A percentile compares a stretch with the other conserved stretches of the same genome.
Evolutionary conservation across 1,140 invertebrate genomes (phyloP).

Genomic region (Batillaria attramentaria): DNA sequence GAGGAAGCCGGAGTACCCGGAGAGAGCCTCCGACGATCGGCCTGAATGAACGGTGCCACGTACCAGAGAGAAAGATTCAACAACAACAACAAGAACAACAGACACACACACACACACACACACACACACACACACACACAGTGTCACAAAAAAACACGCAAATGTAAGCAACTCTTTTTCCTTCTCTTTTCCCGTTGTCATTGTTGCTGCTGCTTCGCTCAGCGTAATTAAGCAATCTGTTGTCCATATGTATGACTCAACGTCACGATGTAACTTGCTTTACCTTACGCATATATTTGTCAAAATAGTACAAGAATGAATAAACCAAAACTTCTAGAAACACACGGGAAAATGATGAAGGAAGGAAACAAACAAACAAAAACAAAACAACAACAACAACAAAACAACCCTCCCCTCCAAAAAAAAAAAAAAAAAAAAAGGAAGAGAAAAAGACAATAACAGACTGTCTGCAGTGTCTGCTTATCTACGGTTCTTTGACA

Average conservation of each 20-base stretch:
- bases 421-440: no score
- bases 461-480: no score
- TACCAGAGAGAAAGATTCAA: no score
- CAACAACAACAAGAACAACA: no score
- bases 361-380: no score
- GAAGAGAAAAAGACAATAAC: no score
- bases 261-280: neutral
- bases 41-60: neutral
- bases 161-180: neutral
- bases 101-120: neutral
- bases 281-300: neutral
- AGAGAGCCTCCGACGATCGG: neutral
- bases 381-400: no score
- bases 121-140: neutral
- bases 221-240: neutral
- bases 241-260: neutral
- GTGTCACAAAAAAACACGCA: neutral
- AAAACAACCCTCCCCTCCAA: no score
- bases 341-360: no score
- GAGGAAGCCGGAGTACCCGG: neutral
- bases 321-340: neutral
- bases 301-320: neutral
- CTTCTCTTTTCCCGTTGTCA: neutral
- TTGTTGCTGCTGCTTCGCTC: neutral
- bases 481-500: no score